A percentile compares a stretch with the other conserved stretches of the same genome.
Evolutionary conservation across 2,113 vertebrate genomes (phyloP).

Genomic region (Falcunculus frontatus): DNA sequence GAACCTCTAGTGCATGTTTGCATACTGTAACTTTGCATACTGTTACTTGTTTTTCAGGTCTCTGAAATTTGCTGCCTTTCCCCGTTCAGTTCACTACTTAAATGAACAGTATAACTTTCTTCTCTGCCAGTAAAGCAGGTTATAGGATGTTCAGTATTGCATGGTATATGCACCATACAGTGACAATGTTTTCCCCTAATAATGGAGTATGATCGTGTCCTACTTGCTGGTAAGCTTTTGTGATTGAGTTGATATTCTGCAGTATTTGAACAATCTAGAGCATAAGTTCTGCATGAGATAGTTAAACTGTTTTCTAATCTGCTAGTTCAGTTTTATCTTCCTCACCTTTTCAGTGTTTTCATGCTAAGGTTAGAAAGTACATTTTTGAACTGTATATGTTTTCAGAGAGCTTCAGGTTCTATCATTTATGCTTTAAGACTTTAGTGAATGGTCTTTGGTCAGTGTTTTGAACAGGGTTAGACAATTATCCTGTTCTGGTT

Average conservation of each 20-base stretch:
- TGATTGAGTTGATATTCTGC: neutral
- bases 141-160: neutral
- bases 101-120: neutral
- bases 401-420: neutral
- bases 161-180: neutral
- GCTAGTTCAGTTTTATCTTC: neutral
- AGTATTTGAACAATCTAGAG: neutral
- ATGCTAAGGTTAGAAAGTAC: neutral
- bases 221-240: neutral
- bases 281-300: neutral
- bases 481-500: neutral
- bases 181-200: neutral
- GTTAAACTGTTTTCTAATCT: neutral
- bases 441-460: neutral
- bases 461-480: neutral
- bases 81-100: neutral
- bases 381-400: neutral
- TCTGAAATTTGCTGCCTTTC: neutral
- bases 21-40: neutral
- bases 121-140: neutral
- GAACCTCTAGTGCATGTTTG: neutral
- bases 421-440: neutral
- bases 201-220: neutral
- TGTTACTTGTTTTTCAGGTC: neutral
- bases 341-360: neutral